These are phyloP conservation scores for Chromobotia macracanthus DNA, from an alignment of 2,797 vertebrate genomes.

Conservation along the genomic window DNA sequence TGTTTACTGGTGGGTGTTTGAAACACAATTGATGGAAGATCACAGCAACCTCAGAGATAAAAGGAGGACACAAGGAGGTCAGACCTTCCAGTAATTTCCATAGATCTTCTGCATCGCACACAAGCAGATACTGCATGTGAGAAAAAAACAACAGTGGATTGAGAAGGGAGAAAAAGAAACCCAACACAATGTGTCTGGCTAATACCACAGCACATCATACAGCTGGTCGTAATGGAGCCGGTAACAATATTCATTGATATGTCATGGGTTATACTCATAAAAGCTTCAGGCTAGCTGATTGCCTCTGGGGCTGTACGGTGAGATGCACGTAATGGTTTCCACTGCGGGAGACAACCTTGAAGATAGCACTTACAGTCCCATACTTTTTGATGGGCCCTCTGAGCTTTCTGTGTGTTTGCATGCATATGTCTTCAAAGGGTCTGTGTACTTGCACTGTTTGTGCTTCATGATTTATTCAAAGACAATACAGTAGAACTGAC, in stretches of 20 bases:
- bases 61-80: too few species aligned
- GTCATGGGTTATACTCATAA: slow-evolving; percentile 54
- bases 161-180: not conserved
- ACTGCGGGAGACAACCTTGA: slow-evolving; percentile 9
- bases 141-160: not conserved
- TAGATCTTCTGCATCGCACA: not conserved
- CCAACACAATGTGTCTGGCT: slow-evolving; percentile 12
- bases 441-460: slow-evolving; percentile 30
- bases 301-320: slow-evolving; percentile 23
- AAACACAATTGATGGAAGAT: too few species aligned
- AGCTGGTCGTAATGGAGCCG: slow-evolving; percentile 47
- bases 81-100: not conserved
- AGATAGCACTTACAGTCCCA: slow-evolving; percentile 21
- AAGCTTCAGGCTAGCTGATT: slow-evolving; percentile 55
- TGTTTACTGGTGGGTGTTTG: not conserved
- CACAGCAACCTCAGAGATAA: too few species aligned
- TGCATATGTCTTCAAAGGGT: slow-evolving; percentile 25
- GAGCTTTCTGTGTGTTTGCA: slow-evolving; percentile 5
- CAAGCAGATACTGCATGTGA: too few species aligned
- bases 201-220: not conserved
- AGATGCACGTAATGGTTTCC: slow-evolving; percentile 16
- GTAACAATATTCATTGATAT: slow-evolving; percentile 44
- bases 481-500: slow-evolving; percentile 6
- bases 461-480: slow-evolving; percentile 40
- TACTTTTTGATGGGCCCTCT: slow-evolving; percentile 7